Percentiles rank a stretch among this genome's conserved stretches.
These are phyloP conservation scores for Ormia ochracea DNA, from an alignment of 2,888 invertebrate species.

Conservation along the genomic window DNA sequence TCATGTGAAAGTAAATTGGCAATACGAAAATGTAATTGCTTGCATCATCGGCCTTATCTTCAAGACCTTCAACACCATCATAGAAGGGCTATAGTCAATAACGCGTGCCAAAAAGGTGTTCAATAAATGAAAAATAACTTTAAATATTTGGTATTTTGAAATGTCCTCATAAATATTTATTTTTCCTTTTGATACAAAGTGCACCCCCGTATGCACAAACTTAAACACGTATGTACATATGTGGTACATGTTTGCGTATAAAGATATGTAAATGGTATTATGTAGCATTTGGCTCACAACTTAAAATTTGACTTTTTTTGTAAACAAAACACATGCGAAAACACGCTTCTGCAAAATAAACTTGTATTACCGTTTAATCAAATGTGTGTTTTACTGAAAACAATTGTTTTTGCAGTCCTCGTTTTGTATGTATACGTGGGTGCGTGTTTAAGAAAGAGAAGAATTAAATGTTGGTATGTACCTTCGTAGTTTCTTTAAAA, in stretches of 20 bases:
- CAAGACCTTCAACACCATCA: background rate
- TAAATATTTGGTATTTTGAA: constrained; percentile 25
- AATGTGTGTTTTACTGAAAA: constrained; percentile 13
- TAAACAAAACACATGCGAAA: background rate
- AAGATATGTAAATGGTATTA: no score
- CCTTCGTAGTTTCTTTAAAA: background rate
- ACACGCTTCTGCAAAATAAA: background rate
- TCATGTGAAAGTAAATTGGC: constrained; percentile 12
- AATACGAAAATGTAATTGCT: background rate
- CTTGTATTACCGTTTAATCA: constrained; percentile 34
- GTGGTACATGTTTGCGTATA: no score
- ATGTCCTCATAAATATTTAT: constrained; percentile 23
- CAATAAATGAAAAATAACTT: constrained; percentile 32
- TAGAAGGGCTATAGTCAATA: background rate
- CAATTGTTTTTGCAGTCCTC: constrained; percentile 9
- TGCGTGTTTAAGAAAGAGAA: background rate
- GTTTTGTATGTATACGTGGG: background rate
- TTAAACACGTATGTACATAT: background rate
- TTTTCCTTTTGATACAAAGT: background rate
- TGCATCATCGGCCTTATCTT: background rate
- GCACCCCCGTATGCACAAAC: background rate
- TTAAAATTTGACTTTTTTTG: background rate
- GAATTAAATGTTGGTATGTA: background rate
- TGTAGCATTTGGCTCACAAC: background rate
- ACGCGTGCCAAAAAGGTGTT: constrained; percentile 21